phyloP scores from a whole-genome alignment of 2,888 invertebrate genomes.

The Eupithecia centaureata region DNA sequence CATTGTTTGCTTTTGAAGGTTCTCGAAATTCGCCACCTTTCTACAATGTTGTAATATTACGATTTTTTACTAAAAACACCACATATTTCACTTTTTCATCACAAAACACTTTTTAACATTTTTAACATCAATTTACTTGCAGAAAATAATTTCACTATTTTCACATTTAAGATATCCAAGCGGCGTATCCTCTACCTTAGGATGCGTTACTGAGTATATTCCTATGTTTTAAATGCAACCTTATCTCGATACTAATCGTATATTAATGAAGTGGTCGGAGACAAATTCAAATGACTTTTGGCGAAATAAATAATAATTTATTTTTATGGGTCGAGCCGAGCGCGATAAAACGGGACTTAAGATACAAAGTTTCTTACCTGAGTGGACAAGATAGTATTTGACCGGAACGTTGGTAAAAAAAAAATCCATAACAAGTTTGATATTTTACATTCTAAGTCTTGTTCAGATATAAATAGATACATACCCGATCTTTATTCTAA shows the following conservation, averaged over 20 bases:
- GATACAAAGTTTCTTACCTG: background rate
- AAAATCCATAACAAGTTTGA: background rate
- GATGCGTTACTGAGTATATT: background rate
- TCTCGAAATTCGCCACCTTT: background rate
- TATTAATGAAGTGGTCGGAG: conserved; percentile 25
- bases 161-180: background rate
- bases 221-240: background rate
- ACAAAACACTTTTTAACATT: background rate
- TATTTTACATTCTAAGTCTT: background rate
- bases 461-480: background rate
- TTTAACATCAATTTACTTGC: too few species aligned
- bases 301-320: background rate
- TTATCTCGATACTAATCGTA: conserved; percentile 27
- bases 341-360: background rate
- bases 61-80: background rate
- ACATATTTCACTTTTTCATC: background rate
- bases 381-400: background rate
- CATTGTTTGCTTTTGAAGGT: too few species aligned
- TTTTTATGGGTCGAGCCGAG: background rate
- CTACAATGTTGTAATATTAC: background rate
- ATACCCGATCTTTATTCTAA: too few species aligned
- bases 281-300: conserved; percentile 3
- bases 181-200: background rate
- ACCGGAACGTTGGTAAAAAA: background rate
- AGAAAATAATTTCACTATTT: background rate